Evolutionary conservation across 2,113 vertebrate species (phyloP), one percentile per base, ranked within the genome.

Genomic region (Rhabdomys dilectus): DNA sequence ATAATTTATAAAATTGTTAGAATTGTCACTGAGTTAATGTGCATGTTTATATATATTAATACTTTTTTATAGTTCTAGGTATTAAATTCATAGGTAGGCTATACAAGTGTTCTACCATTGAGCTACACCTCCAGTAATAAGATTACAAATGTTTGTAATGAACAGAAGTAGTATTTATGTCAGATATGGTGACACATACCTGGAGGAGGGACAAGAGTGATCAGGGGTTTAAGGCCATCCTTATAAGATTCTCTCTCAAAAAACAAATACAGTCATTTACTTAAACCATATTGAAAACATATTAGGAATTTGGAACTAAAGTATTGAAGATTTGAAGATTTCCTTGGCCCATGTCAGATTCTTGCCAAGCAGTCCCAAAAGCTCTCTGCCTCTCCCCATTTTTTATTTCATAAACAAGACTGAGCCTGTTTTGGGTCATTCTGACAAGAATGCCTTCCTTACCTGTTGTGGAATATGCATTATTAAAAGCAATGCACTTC

Each of bases 221-320:
- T 29, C 21, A 56, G 13, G 70, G 60, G 26, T 45, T 45, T 60
- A 53, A 42, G n/a, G 51, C 16, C 17, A 60, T 3, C 15, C 26
- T 58, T 45, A 68, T 11, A 4, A 89, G 36, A 75, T 29, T 24
- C 51, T 58, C 15, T 58, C 51, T 58, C 75, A 68, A 78, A 56
- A 82, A 72, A n/a, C 4, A 95, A n/a, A 91, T 16, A 73, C 66
- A 75, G 51, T 80, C n/a, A 85, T 58, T 93, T 96, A 93, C 48
- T 94, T 48, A 95, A 75, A 60, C 51, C 21, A 88, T 26, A 68
- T 64, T 70, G 19, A 88, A 94, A 97, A 53, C 36, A 90, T 34
- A 94, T 92, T 92, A 85, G n/a, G 78, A 91, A 96, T 95, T 39
- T 96, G 36, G 75, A 84, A 80, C 88, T 96, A 36, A 80, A 62